A percentile compares a stretch with the other conserved stretches of the same genome.
Conservation (phyloP, 2,888 invertebrate species). For the Drosophila pegasa region DNA sequence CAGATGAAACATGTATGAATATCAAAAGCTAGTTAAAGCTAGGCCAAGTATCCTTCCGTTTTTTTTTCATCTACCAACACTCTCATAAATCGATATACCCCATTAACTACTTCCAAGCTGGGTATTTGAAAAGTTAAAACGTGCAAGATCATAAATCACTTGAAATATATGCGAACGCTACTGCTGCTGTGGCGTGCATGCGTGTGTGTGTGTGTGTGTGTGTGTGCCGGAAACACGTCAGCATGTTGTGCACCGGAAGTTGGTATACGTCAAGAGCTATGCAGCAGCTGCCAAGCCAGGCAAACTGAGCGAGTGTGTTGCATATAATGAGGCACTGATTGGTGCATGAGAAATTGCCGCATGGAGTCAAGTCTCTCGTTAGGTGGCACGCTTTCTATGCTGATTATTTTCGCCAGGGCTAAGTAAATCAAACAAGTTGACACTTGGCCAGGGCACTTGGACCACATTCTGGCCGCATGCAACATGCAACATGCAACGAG, state of each 20-base stretch:
- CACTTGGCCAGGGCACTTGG: constrained; percentile 63
- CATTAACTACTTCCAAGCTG: background rate
- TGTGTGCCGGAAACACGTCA: constrained; percentile 71
- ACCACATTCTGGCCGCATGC: constrained; percentile 47
- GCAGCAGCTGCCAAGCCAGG: constrained; percentile 37
- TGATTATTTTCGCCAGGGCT: constrained; percentile 61
- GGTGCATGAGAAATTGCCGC: constrained; percentile 75
- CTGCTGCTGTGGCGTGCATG: constrained; percentile 23
- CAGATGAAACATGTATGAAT: too few species aligned
- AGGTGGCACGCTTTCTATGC: constrained; percentile 35
- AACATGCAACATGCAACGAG: constrained; percentile 36
- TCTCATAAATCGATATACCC: background rate
- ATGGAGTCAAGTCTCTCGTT: constrained; percentile 29
- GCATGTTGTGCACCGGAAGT: constrained; percentile 75
- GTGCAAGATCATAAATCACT: constrained; percentile 65
- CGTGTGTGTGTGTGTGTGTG: constrained; percentile 9
- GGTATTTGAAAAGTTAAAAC: constrained; percentile 22
- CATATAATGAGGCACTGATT: constrained; percentile 81
- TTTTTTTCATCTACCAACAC: background rate
- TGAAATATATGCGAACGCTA: constrained; percentile 53
- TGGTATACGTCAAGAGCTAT: constrained; percentile 51
- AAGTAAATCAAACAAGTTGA: constrained; percentile 80
- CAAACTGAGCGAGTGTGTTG: constrained; percentile 28
- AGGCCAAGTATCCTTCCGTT: background rate
- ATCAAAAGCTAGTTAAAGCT: background rate